Evolutionary conservation across 1,140 invertebrate species (phyloP).

Genomic region (Pollicipes pollicipes): DNA sequence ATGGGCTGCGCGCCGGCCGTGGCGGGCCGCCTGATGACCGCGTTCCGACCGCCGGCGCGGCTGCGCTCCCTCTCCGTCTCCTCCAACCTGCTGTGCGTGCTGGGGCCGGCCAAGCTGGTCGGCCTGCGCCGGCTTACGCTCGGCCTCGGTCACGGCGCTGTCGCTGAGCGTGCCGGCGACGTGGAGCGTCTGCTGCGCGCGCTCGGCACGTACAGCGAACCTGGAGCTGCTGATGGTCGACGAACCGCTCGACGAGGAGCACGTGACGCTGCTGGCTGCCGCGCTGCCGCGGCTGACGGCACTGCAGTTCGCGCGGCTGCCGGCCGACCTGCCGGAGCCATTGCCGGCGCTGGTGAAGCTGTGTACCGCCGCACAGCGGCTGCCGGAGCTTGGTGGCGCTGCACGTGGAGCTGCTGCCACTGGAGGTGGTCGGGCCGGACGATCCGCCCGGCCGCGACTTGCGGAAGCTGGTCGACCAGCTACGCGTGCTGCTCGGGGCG

Average conservation of each 20-base stretch:
- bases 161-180: too few relatives aligned
- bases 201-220: background rate
- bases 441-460: background rate
- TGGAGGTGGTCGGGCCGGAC: too few relatives aligned
- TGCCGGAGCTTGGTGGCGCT: background rate
- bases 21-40: background rate
- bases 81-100: background rate
- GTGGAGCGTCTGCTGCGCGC: background rate
- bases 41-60: background rate
- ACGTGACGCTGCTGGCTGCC: background rate
- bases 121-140: background rate
- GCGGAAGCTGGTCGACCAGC: background rate
- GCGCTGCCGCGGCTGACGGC: background rate
- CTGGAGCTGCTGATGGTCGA: background rate
- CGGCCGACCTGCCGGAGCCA: background rate
- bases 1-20: background rate
- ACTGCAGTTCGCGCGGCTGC: background rate
- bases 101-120: background rate
- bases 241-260: background rate
- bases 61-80: background rate
- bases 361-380: background rate
- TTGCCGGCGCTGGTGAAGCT: background rate
- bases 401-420: background rate
- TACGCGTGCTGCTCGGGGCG: background rate
- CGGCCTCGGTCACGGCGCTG: background rate